phyloP scores from a whole-genome alignment of 1,140 invertebrate genomes.

The Drosophila ogumai region DNA sequence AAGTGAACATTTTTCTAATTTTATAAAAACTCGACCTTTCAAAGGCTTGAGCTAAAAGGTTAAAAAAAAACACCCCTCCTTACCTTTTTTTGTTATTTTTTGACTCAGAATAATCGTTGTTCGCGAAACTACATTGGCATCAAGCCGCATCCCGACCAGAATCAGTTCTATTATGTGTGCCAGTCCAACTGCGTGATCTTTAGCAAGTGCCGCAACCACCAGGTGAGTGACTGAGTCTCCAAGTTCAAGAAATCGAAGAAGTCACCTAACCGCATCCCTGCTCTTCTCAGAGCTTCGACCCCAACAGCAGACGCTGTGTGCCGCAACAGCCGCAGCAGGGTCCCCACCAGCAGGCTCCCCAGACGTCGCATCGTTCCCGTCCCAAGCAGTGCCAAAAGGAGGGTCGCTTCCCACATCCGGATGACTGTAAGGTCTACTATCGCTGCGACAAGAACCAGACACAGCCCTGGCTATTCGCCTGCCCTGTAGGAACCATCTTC shows the following conservation, averaged over 20 bases:
- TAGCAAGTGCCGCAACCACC: constrained; percentile 75
- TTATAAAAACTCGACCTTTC: no score
- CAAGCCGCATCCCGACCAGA: constrained; percentile 80
- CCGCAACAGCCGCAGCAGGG: background rate
- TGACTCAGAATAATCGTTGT: constrained; percentile 74
- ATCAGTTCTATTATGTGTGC: constrained; percentile 84
- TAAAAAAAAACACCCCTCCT: background rate
- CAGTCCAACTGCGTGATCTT: constrained; percentile 79
- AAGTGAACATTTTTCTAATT: no score
- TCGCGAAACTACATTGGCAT: constrained; percentile 78
- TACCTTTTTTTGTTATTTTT: background rate
- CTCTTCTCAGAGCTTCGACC: constrained; percentile 56
- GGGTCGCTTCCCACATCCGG: constrained; percentile 72
- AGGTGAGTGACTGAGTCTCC: constrained; percentile 41
- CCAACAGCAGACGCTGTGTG: constrained; percentile 62
- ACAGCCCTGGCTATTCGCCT: constrained; percentile 65
- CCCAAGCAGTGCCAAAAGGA: constrained; percentile 49
- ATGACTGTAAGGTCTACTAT: constrained; percentile 79
- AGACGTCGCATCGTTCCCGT: background rate
- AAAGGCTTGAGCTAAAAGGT: background rate
- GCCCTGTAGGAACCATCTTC: constrained; percentile 73
- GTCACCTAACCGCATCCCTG: background rate
- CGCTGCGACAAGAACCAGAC: constrained; percentile 70
- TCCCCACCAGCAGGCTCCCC: constrained; percentile 5
- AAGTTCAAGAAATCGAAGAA: background rate